Percentiles rank a stretch among this genome's conserved stretches.
Evolutionary conservation across 2,113 vertebrate genomes (phyloP).

Genomic region (Anarhynchus alexandrinus): DNA sequence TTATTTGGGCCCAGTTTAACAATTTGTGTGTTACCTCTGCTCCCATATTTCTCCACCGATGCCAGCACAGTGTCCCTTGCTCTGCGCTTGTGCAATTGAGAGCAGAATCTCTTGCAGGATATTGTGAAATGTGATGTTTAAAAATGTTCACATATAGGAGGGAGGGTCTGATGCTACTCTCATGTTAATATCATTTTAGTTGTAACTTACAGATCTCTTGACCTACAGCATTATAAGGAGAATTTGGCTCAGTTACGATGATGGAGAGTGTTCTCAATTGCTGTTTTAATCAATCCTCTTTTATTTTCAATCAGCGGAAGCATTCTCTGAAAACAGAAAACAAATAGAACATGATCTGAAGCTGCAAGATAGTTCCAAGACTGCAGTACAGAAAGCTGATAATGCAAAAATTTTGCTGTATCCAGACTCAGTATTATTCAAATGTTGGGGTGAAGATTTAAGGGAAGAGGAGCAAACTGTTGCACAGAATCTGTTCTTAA

Average conservation of each 20-base stretch:
- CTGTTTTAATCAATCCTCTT: not conserved
- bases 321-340: not conserved
- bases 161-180: not conserved
- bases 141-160: not conserved
- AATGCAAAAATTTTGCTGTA: not conserved
- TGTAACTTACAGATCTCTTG: not conserved
- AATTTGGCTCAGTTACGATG: not conserved
- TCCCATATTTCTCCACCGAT: not conserved
- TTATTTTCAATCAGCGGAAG: not conserved
- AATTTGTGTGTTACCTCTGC: not conserved
- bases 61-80: not conserved
- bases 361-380: not conserved
- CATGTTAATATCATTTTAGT: not conserved
- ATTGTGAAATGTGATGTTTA: not conserved
- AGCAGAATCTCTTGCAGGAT: not conserved
- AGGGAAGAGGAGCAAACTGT: constrained; percentile 13
- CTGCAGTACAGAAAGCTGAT: not conserved
- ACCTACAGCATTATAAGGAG: not conserved
- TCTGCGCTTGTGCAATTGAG: not conserved
- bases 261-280: not conserved
- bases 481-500: constrained; percentile 37
- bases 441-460: constrained; percentile 7
- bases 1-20: not conserved
- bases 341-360: not conserved
- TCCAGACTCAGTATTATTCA: constrained; percentile 20